A percentile compares a stretch with the other conserved stretches of the same genome.
These are phyloP conservation scores for Morpho helenor DNA, from an alignment of 2,888 invertebrate species.

Conservation along the genomic window DNA sequence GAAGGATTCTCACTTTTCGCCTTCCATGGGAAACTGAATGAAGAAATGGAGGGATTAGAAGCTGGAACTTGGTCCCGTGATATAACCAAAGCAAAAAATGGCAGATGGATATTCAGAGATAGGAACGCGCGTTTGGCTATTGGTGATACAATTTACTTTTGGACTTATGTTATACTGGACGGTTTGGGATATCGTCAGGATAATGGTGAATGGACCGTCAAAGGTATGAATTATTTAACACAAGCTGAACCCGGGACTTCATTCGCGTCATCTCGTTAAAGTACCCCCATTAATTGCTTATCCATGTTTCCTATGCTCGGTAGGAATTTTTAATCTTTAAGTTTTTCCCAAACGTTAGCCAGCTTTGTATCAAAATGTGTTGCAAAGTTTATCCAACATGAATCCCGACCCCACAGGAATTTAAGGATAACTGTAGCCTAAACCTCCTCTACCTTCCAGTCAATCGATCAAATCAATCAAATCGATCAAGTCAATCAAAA, in stretches of 20 bases:
- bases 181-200: slow-evolving; percentile 85
- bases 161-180: slow-evolving; percentile 85
- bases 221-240: slow-evolving; percentile 47
- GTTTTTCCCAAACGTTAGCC: too few relatives aligned
- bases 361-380: too few relatives aligned
- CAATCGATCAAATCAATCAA: too few relatives aligned
- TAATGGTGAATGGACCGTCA: slow-evolving; percentile 78
- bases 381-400: too few relatives aligned
- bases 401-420: too few relatives aligned
- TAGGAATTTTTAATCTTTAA: too few relatives aligned
- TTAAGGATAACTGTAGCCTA: too few relatives aligned
- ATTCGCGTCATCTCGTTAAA: too few relatives aligned
- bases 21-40: slow-evolving; percentile 83
- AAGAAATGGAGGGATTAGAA: slow-evolving; percentile 84
- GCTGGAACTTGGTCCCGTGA: slow-evolving; percentile 83
- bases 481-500: too few relatives aligned
- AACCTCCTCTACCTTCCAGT: too few relatives aligned
- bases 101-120: slow-evolving; percentile 84
- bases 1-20: slow-evolving; percentile 78
- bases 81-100: slow-evolving; percentile 79
- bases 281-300: too few relatives aligned
- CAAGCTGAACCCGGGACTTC: not conserved
- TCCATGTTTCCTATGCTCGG: too few relatives aligned
- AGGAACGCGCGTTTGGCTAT: slow-evolving; percentile 75
- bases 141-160: slow-evolving; percentile 86